These are phyloP conservation scores for Buphagus erythrorhynchus DNA, from an alignment of 2,797 vertebrate species.

Conservation along the genomic window DNA sequence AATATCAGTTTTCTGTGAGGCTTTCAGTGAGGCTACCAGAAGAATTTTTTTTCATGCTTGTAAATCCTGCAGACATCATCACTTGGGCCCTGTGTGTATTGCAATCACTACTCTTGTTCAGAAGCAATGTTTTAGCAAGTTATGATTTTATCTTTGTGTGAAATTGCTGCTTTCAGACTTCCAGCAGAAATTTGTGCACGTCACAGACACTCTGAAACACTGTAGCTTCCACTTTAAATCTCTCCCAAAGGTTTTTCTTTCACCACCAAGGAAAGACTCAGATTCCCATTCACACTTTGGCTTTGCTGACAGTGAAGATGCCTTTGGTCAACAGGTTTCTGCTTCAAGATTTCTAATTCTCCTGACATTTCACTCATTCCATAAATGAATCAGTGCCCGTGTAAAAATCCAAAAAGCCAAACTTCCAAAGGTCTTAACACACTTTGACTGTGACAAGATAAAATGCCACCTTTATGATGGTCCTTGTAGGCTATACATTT, in stretches of 20 bases:
- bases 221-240: neutral
- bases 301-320: neutral
- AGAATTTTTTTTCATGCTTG: neutral
- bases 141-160: neutral
- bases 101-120: neutral
- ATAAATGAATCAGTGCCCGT: neutral
- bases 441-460: neutral
- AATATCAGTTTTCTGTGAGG: neutral
- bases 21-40: neutral
- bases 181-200: neutral
- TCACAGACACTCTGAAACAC: neutral
- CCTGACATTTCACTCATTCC: neutral
- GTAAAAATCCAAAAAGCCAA: neutral
- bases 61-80: neutral
- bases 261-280: neutral
- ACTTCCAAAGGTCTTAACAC: neutral
- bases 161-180: neutral
- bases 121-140: neutral
- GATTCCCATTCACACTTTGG: neutral
- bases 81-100: neutral
- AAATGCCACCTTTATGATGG: neutral
- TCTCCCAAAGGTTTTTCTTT: neutral
- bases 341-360: neutral
- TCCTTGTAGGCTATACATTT: neutral
- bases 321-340: neutral